Evolutionary conservation across 2,113 vertebrate genomes (phyloP), one percentile per base, ranked within the genome.

Genomic region (Antigone vipio): DNA sequence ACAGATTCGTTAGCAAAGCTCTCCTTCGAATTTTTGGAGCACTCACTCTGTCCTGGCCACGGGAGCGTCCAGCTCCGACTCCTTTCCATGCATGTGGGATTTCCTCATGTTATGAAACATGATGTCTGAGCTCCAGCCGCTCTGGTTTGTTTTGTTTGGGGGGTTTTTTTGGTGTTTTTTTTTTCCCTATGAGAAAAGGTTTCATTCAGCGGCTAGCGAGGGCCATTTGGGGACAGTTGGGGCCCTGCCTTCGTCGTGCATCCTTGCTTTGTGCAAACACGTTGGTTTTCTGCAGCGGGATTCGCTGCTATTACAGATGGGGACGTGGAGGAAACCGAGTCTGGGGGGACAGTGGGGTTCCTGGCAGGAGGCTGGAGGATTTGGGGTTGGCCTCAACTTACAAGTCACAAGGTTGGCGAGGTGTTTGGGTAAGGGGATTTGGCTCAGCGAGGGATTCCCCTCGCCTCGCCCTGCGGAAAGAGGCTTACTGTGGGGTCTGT

Each of bases 41-140:
- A 13, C 49, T 95, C 4, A 1, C 34, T 76, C 77, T 91, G 27
- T 80, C 67, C 59, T 85, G 87, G 63, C 77, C 44, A 21, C 3
- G 19, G 91, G 71, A 85, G 50, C 50, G 55, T 91, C 92, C 94
- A 68, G 24, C 40, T 72, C 58, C 2, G 15, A 58, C 71, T 92
- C 74, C 80, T 76, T 82, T 58, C 78, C 38, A 27, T 67, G 55
- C 74, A 63, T 2, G 1, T 77, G 92, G 81, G 58, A 80, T 95
- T 94, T 96, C 86, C 87, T 87, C 16, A 4, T 79, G 62, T 89
- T 91, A 62, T 20, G 62, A 92, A 95, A 95, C 47, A 8, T 26
- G 50, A 66, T 83, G 52, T 60, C 84, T 93, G 72, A 95, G 82
- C 38, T 93, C 35, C 75, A 94, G 59, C 64, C 0, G 0, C 79